phyloP scores from a whole-genome alignment of 2,888 invertebrate species.

The Willowsia nigromaculata region DNA sequence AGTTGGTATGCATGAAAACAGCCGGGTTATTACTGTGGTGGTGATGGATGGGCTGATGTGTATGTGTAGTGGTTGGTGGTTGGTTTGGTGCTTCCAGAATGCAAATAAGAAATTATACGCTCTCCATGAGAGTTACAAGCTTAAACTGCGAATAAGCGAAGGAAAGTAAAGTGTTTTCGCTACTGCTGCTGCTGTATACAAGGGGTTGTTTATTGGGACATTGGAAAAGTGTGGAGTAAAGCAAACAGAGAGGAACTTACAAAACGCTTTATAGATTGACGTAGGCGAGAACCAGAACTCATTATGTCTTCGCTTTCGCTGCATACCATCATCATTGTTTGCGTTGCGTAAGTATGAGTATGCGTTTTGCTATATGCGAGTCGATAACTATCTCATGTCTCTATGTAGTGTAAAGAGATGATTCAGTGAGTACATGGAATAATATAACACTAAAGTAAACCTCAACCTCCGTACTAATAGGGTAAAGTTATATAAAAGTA shows the following conservation, averaged over 20 bases:
- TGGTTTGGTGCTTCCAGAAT: not conserved
- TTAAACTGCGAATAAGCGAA: too few relatives aligned
- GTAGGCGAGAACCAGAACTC: not conserved
- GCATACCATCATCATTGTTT: not conserved
- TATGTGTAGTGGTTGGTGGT: not conserved
- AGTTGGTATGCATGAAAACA: not conserved
- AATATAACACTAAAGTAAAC: not conserved
- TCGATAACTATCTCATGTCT: not conserved
- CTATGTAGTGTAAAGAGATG: not conserved
- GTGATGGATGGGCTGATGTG: not conserved
- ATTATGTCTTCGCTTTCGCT: not conserved
- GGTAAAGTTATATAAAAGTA: not conserved
- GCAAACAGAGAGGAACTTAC: not conserved
- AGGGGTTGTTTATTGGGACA: too few relatives aligned
- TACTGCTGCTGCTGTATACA: too few relatives aligned
- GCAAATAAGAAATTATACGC: not conserved
- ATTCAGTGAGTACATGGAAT: not conserved
- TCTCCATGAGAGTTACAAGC: too few relatives aligned
- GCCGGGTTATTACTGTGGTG: not conserved
- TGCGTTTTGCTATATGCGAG: not conserved
- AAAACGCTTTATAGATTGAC: not conserved
- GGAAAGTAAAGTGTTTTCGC: too few relatives aligned
- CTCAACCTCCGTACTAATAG: not conserved
- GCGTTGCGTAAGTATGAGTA: not conserved
- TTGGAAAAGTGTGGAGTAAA: not conserved